Percentiles rank a stretch among this genome's conserved stretches.
Conservation (phyloP, 1,140 invertebrate species). For the Psilanteris sp. region DNA sequence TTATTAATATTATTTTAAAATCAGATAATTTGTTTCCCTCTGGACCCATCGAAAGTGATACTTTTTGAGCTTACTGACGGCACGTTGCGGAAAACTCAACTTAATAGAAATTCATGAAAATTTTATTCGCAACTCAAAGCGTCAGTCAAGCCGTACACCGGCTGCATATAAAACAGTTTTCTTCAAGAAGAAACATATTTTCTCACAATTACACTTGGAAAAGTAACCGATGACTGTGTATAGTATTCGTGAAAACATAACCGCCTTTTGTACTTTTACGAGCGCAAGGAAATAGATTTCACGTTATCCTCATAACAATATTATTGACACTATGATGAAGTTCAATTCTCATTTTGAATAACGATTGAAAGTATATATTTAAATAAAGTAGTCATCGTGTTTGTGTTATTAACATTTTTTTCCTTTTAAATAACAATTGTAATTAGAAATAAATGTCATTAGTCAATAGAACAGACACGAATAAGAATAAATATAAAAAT, state of each 20-base stretch:
- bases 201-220: conserved; percentile 49
- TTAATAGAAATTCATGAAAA: conserved; percentile 81
- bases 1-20: conserved; percentile 28
- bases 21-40: conserved; percentile 54
- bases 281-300: conserved; percentile 31
- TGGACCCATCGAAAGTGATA: conserved; percentile 62
- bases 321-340: conserved; percentile 17
- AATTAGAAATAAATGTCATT: too few species aligned
- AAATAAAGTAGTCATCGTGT: too few species aligned
- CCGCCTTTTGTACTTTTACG: conserved; percentile 31
- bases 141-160: conserved; percentile 77
- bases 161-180: conserved; percentile 77
- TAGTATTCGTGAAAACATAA: conserved; percentile 20
- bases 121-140: conserved; percentile 79
- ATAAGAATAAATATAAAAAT: too few species aligned
- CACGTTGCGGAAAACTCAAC: conserved; percentile 73
- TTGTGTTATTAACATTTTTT: too few species aligned
- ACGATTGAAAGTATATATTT: too few species aligned
- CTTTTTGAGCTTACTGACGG: conserved; percentile 60
- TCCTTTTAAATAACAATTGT: too few species aligned
- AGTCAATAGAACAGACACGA: too few species aligned
- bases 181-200: conserved; percentile 47
- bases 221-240: conserved; percentile 8
- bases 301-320: conserved; percentile 18
- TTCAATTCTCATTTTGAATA: neutral